These are phyloP conservation scores for Grantiella picta DNA, from an alignment of 2,113 vertebrate species.

Conservation along the genomic window DNA sequence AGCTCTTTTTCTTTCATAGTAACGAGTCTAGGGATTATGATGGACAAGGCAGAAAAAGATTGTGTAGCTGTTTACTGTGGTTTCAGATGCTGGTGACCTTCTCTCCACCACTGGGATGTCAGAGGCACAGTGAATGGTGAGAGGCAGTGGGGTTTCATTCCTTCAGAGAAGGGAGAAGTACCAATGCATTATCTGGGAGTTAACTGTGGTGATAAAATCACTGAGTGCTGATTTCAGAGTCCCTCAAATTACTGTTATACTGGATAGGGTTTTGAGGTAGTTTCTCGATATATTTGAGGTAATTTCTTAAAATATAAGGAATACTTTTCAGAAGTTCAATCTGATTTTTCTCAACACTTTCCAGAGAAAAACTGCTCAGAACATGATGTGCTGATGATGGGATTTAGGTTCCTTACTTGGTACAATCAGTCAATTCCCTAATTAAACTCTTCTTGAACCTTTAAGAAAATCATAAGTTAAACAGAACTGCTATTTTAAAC, in stretches of 20 bases:
- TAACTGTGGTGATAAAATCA: background rate
- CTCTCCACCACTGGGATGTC: background rate
- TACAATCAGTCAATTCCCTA: background rate
- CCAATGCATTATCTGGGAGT: background rate
- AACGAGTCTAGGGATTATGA: background rate
- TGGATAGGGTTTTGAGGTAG: background rate
- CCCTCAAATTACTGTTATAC: background rate
- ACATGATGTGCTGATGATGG: background rate
- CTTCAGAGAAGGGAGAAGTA: background rate
- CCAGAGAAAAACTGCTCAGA: background rate
- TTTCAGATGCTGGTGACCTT: background rate
- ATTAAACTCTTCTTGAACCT: background rate
- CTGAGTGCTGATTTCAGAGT: background rate
- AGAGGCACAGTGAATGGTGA: background rate
- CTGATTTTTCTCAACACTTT: background rate
- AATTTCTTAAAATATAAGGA: background rate
- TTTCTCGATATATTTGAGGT: background rate
- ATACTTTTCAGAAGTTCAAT: background rate
- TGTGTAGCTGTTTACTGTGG: background rate
- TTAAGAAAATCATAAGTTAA: background rate
- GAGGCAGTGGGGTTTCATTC: background rate
- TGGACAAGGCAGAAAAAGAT: background rate
- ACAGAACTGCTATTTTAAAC: conserved; percentile 19
- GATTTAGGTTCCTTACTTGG: background rate
- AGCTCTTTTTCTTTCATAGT: background rate